These are phyloP conservation scores for Gymnoscopelus braueri DNA, from an alignment of 2,797 vertebrate genomes.

Conservation along the genomic window DNA sequence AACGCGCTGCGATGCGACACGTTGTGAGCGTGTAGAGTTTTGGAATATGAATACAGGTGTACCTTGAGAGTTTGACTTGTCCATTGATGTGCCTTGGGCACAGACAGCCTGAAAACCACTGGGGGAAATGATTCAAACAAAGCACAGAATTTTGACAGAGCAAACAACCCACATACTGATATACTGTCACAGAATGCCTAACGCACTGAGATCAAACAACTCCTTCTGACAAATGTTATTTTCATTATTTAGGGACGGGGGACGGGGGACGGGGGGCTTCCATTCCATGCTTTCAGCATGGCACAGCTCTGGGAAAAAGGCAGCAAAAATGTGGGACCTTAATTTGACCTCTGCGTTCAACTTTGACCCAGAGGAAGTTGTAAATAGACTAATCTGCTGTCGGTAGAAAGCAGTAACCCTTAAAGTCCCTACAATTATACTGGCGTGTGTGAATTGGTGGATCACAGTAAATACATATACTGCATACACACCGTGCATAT, in stretches of 20 bases:
- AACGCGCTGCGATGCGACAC: too few species aligned
- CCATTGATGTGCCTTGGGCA: too few species aligned
- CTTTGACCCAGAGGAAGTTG: slow-evolving; percentile 58
- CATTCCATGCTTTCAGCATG: background rate
- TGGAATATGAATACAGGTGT: too few species aligned
- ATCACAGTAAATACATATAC: background rate
- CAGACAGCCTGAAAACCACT: too few species aligned
- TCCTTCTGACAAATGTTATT: background rate
- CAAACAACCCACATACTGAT: slow-evolving; percentile 43
- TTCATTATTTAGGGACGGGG: background rate
- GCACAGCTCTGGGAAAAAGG: slow-evolving; percentile 33
- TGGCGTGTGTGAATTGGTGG: slow-evolving; percentile 3
- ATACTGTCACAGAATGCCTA: slow-evolving; percentile 31
- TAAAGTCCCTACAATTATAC: slow-evolving; percentile 23
- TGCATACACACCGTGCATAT: slow-evolving; percentile 13
- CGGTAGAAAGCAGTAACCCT: slow-evolving; percentile 32
- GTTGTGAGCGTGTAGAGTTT: too few species aligned
- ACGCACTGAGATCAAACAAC: slow-evolving; percentile 45
- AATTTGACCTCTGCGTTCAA: slow-evolving; percentile 42
- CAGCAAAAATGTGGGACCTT: slow-evolving; percentile 27
- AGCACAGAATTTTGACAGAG: slow-evolving; percentile 41
- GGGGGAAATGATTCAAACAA: slow-evolving; percentile 30
- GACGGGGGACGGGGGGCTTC: too few species aligned
- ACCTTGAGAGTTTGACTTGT: too few species aligned
- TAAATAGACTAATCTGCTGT: slow-evolving; percentile 40